Evolutionary conservation across 2,888 invertebrate genomes (phyloP).

Genomic region (Arrhopalites spinosus): DNA sequence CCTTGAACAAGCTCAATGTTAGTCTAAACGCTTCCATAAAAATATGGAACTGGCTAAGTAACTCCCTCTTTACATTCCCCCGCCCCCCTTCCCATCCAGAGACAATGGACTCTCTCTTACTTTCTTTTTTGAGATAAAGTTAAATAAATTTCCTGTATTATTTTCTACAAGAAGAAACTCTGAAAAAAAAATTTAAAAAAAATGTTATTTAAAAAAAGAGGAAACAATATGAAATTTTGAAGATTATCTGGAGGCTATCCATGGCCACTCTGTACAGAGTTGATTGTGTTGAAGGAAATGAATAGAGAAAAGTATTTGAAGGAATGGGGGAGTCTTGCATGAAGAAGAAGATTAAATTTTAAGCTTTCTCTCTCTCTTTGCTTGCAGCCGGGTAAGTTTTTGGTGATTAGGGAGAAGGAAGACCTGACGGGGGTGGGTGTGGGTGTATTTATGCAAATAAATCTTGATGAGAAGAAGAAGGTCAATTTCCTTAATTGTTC

Average conservation of each 20-base stretch:
- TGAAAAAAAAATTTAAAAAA: no score
- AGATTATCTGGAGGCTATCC: no score
- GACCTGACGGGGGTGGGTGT: neutral
- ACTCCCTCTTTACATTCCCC: neutral
- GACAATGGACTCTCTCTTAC: no score
- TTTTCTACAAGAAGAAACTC: no score
- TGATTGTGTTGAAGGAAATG: no score
- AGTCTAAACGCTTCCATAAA: no score
- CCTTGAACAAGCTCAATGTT: no score
- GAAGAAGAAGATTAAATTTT: constrained; percentile 12
- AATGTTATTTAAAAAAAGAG: no score
- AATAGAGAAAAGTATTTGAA: neutral
- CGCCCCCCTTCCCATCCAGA: neutral
- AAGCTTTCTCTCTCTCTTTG: neutral
- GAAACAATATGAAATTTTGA: no score
- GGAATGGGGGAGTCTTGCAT: neutral
- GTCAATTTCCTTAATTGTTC: constrained; percentile 20
- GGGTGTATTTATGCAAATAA: constrained; percentile 19
- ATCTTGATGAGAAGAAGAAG: constrained; percentile 14
- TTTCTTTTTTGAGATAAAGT: no score
- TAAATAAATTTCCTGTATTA: no score
- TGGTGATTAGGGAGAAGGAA: neutral
- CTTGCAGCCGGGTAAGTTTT: neutral
- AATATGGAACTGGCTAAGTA: neutral
- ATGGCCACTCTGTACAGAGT: no score